These are phyloP conservation scores for Lasiurus cinereus DNA, from an alignment of 2,113 vertebrate species.

Conservation along the genomic window DNA sequence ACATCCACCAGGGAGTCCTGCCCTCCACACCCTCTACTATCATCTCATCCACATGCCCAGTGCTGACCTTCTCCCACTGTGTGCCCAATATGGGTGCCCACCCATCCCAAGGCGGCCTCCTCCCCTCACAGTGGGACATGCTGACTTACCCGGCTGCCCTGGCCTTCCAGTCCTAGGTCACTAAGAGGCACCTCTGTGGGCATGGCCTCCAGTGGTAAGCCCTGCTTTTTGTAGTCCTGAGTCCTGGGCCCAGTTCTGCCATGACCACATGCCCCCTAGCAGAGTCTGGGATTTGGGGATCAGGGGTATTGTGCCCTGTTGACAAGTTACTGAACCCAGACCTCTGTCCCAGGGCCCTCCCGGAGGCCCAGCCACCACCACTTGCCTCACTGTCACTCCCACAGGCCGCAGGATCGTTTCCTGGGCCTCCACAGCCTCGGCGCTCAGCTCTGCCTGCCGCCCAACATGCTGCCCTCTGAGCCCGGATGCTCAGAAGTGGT, in stretches of 20 bases:
- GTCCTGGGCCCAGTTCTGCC: not conserved
- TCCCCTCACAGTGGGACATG: not conserved
- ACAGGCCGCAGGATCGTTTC: not conserved
- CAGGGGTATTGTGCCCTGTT: not conserved
- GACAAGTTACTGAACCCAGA: not conserved
- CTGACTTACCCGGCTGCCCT: not conserved
- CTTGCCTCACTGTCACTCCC: not conserved
- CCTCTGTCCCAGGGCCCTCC: not conserved
- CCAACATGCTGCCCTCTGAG: not conserved
- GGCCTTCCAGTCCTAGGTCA: not conserved
- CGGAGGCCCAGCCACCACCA: fast-evolving
- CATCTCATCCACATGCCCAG: not conserved
- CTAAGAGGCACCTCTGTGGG: not conserved
- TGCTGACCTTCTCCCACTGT: not conserved
- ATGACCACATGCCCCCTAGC: not conserved
- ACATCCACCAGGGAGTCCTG: not conserved
- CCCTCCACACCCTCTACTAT: not conserved
- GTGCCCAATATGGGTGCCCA: not conserved
- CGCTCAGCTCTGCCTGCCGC: not conserved
- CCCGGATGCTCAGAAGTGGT: not conserved
- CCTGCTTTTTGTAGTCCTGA: not conserved
- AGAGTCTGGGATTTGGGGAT: not conserved
- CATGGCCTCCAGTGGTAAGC: not conserved
- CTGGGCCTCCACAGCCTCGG: not conserved
- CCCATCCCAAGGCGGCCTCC: too few species aligned